These are phyloP conservation scores for Mergus octosetaceus DNA, from an alignment of 2,797 vertebrate species.

Conservation along the genomic window DNA sequence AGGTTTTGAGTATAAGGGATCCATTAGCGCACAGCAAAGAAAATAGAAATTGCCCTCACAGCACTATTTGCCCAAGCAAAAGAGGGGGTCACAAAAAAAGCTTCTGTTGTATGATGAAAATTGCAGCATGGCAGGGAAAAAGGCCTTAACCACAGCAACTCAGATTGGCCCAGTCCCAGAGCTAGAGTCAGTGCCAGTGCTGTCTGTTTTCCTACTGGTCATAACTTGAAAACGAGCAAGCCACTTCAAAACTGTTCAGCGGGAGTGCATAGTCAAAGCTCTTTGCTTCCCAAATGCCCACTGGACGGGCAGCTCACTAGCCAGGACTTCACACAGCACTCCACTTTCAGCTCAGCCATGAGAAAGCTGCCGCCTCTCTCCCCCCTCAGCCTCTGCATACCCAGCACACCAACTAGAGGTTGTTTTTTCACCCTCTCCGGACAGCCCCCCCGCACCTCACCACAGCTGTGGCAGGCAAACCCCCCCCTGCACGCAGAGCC, in stretches of 20 bases:
- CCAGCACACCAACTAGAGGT: background rate
- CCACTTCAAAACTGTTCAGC: fast-evolving
- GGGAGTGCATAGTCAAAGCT: fast-evolving
- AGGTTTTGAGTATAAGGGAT: background rate
- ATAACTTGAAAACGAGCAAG: fast-evolving
- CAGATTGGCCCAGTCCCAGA: background rate
- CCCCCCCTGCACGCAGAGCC: fast-evolving
- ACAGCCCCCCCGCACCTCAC: background rate
- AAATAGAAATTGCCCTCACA: fast-evolving
- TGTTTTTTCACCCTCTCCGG: background rate
- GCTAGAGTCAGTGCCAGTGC: background rate
- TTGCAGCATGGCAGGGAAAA: background rate
- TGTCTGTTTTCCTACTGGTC: fast-evolving
- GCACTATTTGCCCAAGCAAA: fast-evolving
- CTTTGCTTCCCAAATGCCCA: fast-evolving
- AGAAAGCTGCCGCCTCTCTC: background rate
- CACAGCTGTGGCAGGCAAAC: fast-evolving
- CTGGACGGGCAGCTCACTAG: fast-evolving
- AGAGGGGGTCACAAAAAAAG: background rate
- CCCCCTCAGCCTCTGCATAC: fast-evolving
- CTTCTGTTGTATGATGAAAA: fast-evolving
- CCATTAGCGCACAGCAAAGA: background rate
- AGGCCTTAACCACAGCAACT: background rate
- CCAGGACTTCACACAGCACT: background rate
- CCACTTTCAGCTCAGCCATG: fast-evolving